Evolutionary conservation across 1,140 invertebrate species (phyloP).

Genomic region (Sycophaga agraensis): DNA sequence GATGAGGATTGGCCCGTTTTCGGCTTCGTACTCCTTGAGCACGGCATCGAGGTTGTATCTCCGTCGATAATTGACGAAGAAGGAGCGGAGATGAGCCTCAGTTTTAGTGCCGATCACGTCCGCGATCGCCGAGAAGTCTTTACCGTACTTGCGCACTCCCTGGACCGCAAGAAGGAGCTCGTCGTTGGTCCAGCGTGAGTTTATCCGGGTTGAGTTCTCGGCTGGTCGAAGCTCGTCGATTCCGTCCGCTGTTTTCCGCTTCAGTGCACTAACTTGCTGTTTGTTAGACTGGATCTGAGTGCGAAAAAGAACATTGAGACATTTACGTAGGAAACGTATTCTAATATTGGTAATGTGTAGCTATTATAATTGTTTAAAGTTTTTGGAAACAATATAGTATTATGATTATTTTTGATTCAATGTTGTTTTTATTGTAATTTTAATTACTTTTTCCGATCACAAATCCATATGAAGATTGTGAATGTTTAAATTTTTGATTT

Average conservation of each 20-base stretch:
- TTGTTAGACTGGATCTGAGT: constrained; percentile 92
- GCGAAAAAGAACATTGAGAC: too few relatives aligned
- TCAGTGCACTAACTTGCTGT: constrained; percentile 83
- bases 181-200: constrained; percentile 89
- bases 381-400: neutral
- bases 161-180: constrained; percentile 89
- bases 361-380: too few relatives aligned
- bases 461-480: too few relatives aligned
- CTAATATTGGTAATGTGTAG: too few relatives aligned
- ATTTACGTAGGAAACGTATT: too few relatives aligned
- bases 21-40: constrained; percentile 83
- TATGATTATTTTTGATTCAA: too few relatives aligned
- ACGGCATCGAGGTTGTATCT: constrained; percentile 89
- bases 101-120: constrained; percentile 95
- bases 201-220: constrained; percentile 72
- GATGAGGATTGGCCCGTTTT: constrained; percentile 66
- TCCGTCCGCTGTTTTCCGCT: constrained; percentile 71
- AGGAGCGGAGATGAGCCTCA: constrained; percentile 86
- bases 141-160: constrained; percentile 91
- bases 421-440: too few relatives aligned
- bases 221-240: constrained; percentile 74
- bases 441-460: too few relatives aligned
- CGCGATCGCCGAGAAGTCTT: constrained; percentile 93
- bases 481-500: too few relatives aligned
- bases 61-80: constrained; percentile 87